These are phyloP conservation scores for Hyles euphorbiae DNA, from an alignment of 1,140 invertebrate genomes.

Conservation along the genomic window DNA sequence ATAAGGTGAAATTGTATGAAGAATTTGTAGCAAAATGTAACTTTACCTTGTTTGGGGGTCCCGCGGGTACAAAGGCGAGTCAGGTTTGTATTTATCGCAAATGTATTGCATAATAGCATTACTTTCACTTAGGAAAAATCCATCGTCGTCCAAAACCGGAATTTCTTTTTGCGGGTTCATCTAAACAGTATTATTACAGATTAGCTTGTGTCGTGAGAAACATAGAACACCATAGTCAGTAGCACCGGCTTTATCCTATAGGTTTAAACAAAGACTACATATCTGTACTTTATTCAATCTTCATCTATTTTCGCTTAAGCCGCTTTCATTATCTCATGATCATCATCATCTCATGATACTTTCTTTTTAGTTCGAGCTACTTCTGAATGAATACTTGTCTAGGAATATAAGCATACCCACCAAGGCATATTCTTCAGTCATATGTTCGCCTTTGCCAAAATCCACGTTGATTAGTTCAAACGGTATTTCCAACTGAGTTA, in stretches of 20 bases:
- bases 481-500: constrained; percentile 79
- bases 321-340: too few relatives aligned
- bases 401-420: constrained; percentile 57
- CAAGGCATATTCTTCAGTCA: constrained; percentile 81
- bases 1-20: too few relatives aligned
- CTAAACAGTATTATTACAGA: constrained; percentile 56
- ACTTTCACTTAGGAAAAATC: constrained; percentile 83
- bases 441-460: constrained; percentile 81
- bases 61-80: constrained; percentile 81
- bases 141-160: constrained; percentile 84
- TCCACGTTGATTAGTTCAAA: constrained; percentile 81
- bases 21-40: too few relatives aligned
- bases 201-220: too few relatives aligned
- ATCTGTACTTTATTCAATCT: too few relatives aligned
- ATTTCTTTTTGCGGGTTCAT: constrained; percentile 89
- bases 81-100: constrained; percentile 82
- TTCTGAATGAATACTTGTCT: neutral
- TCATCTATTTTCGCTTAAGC: too few relatives aligned
- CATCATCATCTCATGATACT: too few relatives aligned
- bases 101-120: constrained; percentile 87
- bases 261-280: too few relatives aligned
- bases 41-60: constrained; percentile 75
- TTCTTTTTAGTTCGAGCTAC: too few relatives aligned
- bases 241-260: too few relatives aligned
- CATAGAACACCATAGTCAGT: too few relatives aligned